Percentiles rank a stretch among this genome's conserved stretches.
Evolutionary conservation across 2,113 vertebrate genomes (phyloP).

Genomic region (Phalacrocorax pelagicus): DNA sequence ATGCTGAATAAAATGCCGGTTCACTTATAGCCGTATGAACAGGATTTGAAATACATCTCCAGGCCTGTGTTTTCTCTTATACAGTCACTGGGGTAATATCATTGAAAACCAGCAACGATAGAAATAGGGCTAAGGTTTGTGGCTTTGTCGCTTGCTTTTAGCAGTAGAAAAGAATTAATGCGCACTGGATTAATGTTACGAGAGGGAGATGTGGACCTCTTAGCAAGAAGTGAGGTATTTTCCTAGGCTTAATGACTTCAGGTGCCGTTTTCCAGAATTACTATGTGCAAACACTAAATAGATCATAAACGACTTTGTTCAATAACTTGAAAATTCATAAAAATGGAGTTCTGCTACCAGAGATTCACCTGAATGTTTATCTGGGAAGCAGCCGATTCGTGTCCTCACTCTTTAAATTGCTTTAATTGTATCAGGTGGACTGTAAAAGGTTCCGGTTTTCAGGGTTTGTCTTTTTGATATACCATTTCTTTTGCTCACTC

Average conservation of each 20-base stretch:
- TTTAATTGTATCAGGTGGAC: constrained; percentile 21
- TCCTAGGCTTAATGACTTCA: neutral
- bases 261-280: neutral
- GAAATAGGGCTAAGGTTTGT: neutral
- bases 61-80: neutral
- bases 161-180: neutral
- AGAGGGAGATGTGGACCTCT: neutral
- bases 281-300: neutral
- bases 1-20: neutral
- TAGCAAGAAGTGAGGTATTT: neutral
- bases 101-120: neutral
- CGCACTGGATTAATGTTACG: neutral
- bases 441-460: constrained; percentile 47
- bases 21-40: neutral
- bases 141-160: neutral
- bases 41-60: neutral
- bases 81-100: neutral
- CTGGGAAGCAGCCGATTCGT: neutral
- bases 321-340: neutral
- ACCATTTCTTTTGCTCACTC: constrained; percentile 24
- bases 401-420: neutral
- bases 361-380: neutral
- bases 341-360: neutral
- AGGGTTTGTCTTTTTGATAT: constrained; percentile 6
- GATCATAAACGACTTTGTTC: neutral